Conservation (phyloP, 1,140 invertebrate genomes). For the Scaptomyza montana region DNA sequence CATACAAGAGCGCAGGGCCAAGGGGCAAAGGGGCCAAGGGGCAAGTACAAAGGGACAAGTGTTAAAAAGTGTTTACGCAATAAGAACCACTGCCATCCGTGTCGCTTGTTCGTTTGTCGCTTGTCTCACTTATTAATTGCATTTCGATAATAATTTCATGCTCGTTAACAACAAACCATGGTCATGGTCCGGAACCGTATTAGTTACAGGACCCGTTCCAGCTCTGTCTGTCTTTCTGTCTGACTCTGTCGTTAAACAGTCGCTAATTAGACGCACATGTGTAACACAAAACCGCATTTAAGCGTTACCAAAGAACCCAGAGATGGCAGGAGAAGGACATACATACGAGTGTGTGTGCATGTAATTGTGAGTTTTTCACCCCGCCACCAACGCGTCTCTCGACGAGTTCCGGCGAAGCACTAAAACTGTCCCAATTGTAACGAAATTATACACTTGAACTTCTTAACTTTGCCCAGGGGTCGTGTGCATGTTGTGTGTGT, state of each 20-base stretch:
- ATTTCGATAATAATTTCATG: constrained; percentile 82
- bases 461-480: constrained; percentile 56
- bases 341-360: neutral
- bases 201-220: constrained; percentile 61
- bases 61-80: constrained; percentile 62
- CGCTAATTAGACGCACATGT: constrained; percentile 82
- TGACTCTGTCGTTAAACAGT: constrained; percentile 69
- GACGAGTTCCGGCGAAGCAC: constrained; percentile 72
- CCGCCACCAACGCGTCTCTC: constrained; percentile 31
- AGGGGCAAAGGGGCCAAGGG: constrained; percentile 49
- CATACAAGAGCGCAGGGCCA: constrained; percentile 11
- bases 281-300: constrained; percentile 81
- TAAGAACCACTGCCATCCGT: constrained; percentile 22
- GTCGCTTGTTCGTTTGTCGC: constrained; percentile 10
- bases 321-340: neutral
- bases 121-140: constrained; percentile 71
- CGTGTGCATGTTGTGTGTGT: constrained; percentile 4
- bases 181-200: constrained; percentile 48
- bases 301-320: constrained; percentile 39
- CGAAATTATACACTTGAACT: constrained; percentile 80
- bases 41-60: constrained; percentile 68
- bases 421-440: constrained; percentile 78
- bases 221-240: constrained; percentile 22
- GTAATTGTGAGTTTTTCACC: neutral
- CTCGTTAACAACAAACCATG: constrained; percentile 57